A percentile compares a stretch with the other conserved stretches of the same genome.
phyloP scores from a whole-genome alignment of 1,140 invertebrate species.

The Drosophila pallidifrons region DNA sequence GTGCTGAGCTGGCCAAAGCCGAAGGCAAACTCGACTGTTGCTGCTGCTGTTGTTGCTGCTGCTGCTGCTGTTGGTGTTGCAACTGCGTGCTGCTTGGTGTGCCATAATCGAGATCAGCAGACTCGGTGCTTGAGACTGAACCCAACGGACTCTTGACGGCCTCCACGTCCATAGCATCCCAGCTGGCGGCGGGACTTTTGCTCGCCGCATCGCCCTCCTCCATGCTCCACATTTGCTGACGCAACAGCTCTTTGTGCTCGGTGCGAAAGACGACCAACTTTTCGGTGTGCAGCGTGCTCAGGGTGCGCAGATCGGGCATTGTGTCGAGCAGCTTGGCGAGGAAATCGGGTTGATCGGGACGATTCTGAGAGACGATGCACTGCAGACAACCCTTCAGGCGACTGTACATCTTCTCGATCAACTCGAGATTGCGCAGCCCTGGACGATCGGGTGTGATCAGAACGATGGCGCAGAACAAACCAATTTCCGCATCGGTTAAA shows the following conservation, averaged over 20 bases:
- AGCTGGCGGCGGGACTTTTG: slow-evolving; percentile 87
- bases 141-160: slow-evolving; percentile 92
- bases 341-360: slow-evolving; percentile 92
- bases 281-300: slow-evolving; percentile 98
- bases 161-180: slow-evolving; percentile 91
- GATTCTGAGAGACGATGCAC: slow-evolving; percentile 94
- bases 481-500: slow-evolving; percentile 96
- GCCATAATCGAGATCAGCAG: slow-evolving; percentile 85
- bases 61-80: slow-evolving; percentile 85
- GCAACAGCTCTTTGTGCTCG: slow-evolving; percentile 92
- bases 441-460: slow-evolving; percentile 97
- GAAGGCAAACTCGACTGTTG: slow-evolving; percentile 43
- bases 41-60: slow-evolving; percentile 62
- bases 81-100: slow-evolving; percentile 86
- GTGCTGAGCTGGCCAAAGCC: slow-evolving; percentile 86
- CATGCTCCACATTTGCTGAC: slow-evolving; percentile 89
- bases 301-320: slow-evolving; percentile 96
- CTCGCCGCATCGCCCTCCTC: slow-evolving; percentile 86
- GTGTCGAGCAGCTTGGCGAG: slow-evolving; percentile 96
- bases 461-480: slow-evolving; percentile 97
- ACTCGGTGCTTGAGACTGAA: slow-evolving; percentile 94
- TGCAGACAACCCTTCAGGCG: slow-evolving; percentile 94
- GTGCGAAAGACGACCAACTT: slow-evolving; percentile 97
- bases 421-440: slow-evolving; percentile 95
- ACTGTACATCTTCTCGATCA: slow-evolving; percentile 96